Evolutionary conservation across 2,888 invertebrate species (phyloP), one percentile per base, ranked within the genome.

Genomic region (Tetranychus truncatus): DNA sequence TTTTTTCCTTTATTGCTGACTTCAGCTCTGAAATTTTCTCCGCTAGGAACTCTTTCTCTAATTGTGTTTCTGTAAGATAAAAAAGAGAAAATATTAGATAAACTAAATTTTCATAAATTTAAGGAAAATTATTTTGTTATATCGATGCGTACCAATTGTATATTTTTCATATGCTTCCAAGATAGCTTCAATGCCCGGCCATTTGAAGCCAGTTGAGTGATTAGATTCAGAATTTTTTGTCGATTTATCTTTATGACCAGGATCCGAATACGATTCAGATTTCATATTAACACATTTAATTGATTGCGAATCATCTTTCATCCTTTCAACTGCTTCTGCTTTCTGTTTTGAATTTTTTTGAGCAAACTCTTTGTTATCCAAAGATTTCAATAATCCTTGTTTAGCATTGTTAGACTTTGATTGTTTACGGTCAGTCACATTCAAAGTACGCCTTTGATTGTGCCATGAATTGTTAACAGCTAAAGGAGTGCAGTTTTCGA

Each of bases 141-240:
- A 20, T 73, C 24, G 24, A 65, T 71, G 72, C 74, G 65, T 71
- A 78, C 78, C 78, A 72, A 71, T 71, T 72, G 76, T 74, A 78
- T 83, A 80, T 75, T 80, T 79, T 73, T 81, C 81, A 77, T 83
- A 83, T 1, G 82, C 79, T 75, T 82, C 82, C 79, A 83, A 80
- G 15, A 83, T 78, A 34, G 80, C 80, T 76, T 82, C 82, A 18
- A 83, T 79, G 18, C 83, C 83, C 18, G 82, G 83, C 83, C 83
- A 83, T 55, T 75, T 71, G 21, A 71, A 55, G 18, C n/a, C 34
- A 20, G 5, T 45, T 5, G 72, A 44, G 15, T 71, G 11, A 20
- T 71, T 34, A 34, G 34, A 34, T 34, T 34, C 34, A 5, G 5
- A 5, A 34, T 34, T 34, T 34, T 34, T 34, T 34, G 34, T 34